Evolutionary conservation across 1,140 invertebrate genomes (phyloP), one percentile per base, ranked within the genome.

Genomic region (Antheraea mylitta): DNA sequence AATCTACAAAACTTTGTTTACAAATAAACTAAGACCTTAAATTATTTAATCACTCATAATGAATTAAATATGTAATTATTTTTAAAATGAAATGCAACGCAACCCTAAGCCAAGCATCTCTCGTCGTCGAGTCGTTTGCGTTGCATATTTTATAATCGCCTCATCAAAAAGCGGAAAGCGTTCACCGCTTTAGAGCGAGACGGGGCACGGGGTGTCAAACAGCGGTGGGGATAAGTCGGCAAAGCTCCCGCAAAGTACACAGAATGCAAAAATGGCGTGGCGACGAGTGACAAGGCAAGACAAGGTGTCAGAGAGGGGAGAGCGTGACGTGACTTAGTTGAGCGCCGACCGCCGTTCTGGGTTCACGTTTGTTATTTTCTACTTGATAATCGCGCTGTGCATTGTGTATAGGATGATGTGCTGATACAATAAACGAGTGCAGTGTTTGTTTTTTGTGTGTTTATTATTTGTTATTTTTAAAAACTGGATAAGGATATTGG

Each of bases 241-340:
- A 89, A 91, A 89, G 87, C 87, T 90, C 89, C 89, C 89, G 87
- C 87, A 89, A 90, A 91, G 89, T 89, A 91, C 83, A 91, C 88
- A 90, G 82, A 90, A 91, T 90, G 88, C 89, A 91, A 91, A 91
- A 91, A 90, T 91, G 89, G 89, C 88, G 89, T 79, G 82, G 83
- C 83, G 82, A 87, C 85, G 83, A 89, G 85, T 89, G 88, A 91
- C 87, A 89, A 85, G 82, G 81, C 89, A 84, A 89, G 88, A 91
- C 87, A 89, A 85, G 82, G 81, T 82, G 85, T 81, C 82, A 85
- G 83, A 77, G 85, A 77, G 85, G 83, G 87, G 82, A 81, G 79
- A 70, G 74, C 76, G 77, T 66, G 73, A 71, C 75, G 66, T 65
- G 65, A 72, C 73, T 87, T 86, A 91, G 87, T 90, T 74, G 66